Percentiles rank a stretch among this genome's conserved stretches.
Conservation (phyloP, 1,140 invertebrate species). For the Lysiphlebus fabarum region DNA sequence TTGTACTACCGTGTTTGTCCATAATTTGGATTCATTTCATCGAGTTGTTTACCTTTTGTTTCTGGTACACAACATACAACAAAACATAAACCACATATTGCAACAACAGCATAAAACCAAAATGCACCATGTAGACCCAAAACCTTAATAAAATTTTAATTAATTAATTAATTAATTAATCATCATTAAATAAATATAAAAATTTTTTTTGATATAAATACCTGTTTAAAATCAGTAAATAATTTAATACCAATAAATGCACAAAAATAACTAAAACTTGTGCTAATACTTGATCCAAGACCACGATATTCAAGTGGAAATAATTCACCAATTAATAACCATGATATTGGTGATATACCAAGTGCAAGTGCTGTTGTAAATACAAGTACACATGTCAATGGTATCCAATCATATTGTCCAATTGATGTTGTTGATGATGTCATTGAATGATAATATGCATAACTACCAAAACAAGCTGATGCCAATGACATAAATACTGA, state of each 20-base stretch:
- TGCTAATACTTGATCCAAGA: slow-evolving; percentile 77
- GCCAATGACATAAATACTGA: slow-evolving; percentile 79
- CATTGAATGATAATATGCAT: slow-evolving; percentile 65
- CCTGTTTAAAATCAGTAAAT: slow-evolving; percentile 75
- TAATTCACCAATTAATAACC: slow-evolving; percentile 82
- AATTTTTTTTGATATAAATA: too few relatives aligned
- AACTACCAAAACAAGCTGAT: slow-evolving; percentile 75
- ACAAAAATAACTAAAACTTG: slow-evolving; percentile 82
- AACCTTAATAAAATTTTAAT: slow-evolving; percentile 37
- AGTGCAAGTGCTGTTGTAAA: slow-evolving; percentile 82
- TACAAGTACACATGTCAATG: slow-evolving; percentile 74
- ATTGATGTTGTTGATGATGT: slow-evolving; percentile 39
- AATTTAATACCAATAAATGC: slow-evolving; percentile 87
- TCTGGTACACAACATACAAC: slow-evolving; percentile 84
- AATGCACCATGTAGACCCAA: slow-evolving; percentile 80
- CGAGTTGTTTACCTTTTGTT: slow-evolving; percentile 82
- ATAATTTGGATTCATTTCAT: slow-evolving; percentile 78
- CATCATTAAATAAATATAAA: neutral
- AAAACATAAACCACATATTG: slow-evolving; percentile 78
- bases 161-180: neutral
- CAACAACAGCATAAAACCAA: slow-evolving; percentile 83
- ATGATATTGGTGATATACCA: slow-evolving; percentile 86
- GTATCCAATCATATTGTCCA: slow-evolving; percentile 74
- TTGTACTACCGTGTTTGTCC: slow-evolving; percentile 58
- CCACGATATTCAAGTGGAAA: slow-evolving; percentile 83